Percentiles rank a stretch among this genome's conserved stretches.
These are phyloP conservation scores for Dolichomitus sp. DNA, from an alignment of 2,888 invertebrate genomes.

Conservation along the genomic window DNA sequence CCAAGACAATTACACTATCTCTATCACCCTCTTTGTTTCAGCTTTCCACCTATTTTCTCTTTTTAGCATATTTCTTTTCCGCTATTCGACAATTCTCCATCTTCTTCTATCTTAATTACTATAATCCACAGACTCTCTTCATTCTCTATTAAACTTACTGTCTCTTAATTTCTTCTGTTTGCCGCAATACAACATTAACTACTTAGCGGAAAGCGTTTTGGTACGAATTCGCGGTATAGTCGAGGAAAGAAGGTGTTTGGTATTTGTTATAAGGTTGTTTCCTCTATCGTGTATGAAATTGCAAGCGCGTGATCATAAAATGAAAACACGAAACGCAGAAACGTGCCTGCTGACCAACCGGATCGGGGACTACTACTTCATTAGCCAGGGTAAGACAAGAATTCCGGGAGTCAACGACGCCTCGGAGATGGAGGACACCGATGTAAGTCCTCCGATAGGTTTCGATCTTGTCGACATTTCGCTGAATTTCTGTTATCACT, in stretches of 20 bases:
- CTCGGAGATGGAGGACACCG: slow-evolving; percentile 94
- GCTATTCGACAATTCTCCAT: slow-evolving; percentile 47
- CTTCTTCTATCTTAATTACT: slow-evolving; percentile 62
- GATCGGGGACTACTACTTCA: slow-evolving; percentile 95
- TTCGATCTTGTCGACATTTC: slow-evolving; percentile 65
- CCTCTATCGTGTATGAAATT: slow-evolving; percentile 36
- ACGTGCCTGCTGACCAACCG: slow-evolving; percentile 94
- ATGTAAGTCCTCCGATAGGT: slow-evolving; percentile 90
- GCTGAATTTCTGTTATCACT: slow-evolving; percentile 65
- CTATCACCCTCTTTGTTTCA: slow-evolving; percentile 67
- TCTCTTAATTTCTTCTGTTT: slow-evolving; percentile 55
- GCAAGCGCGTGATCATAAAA: slow-evolving; percentile 37
- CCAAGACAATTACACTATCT: slow-evolving; percentile 59
- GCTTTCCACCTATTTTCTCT: slow-evolving; percentile 30
- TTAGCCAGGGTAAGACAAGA: slow-evolving; percentile 97
- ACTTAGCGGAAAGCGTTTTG: slow-evolving; percentile 41
- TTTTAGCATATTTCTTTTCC: slow-evolving; percentile 6
- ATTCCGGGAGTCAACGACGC: slow-evolving; percentile 98
- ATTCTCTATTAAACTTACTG: slow-evolving; percentile 59
- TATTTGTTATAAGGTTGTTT: slow-evolving; percentile 15
- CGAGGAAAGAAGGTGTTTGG: slow-evolving; percentile 10
- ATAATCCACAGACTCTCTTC: slow-evolving; percentile 43
- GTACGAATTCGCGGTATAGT: slow-evolving; percentile 18
- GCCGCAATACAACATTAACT: slow-evolving; percentile 46
- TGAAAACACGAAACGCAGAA: slow-evolving; percentile 88